These are phyloP conservation scores for Piprites chloris DNA, from an alignment of 2,113 vertebrate species.

Conservation along the genomic window DNA sequence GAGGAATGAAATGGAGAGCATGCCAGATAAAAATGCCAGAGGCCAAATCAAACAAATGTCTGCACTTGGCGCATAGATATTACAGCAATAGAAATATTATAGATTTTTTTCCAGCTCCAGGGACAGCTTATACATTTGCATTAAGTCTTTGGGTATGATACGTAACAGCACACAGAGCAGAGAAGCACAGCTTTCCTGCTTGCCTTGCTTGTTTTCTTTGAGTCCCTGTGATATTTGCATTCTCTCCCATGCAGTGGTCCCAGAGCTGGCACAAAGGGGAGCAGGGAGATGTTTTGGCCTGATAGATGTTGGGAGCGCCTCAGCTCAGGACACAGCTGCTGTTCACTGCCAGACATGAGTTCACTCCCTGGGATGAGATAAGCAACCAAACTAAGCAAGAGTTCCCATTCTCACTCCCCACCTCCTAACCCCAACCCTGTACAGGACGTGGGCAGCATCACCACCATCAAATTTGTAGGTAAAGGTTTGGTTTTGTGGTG, in stretches of 20 bases:
- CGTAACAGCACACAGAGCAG: rapidly evolving
- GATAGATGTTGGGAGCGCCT: not conserved
- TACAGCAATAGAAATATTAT: conserved; percentile 27
- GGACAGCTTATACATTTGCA: conserved; percentile 13
- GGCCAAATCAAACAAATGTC: conserved; percentile 41
- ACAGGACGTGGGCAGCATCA: not conserved
- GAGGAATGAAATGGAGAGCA: not conserved
- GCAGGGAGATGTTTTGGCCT: not conserved
- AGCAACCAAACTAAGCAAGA: not conserved
- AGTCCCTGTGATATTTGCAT: not conserved
- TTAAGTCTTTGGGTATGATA: not conserved
- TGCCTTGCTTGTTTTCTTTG: not conserved
- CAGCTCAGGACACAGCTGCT: not conserved
- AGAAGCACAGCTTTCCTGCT: not conserved
- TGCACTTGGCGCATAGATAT: not conserved
- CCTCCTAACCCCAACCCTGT: not conserved
- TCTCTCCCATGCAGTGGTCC: rapidly evolving
- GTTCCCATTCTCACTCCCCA: not conserved
- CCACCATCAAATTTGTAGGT: not conserved
- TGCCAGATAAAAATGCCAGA: conserved; percentile 4
- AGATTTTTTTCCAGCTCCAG: not conserved
- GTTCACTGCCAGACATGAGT: rapidly evolving
- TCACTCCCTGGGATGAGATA: rapidly evolving
- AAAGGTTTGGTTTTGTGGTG: not conserved
- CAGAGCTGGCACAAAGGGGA: not conserved